phyloP scores from a whole-genome alignment of 2,888 invertebrate species.

The Carterocephalus palaemon region DNA sequence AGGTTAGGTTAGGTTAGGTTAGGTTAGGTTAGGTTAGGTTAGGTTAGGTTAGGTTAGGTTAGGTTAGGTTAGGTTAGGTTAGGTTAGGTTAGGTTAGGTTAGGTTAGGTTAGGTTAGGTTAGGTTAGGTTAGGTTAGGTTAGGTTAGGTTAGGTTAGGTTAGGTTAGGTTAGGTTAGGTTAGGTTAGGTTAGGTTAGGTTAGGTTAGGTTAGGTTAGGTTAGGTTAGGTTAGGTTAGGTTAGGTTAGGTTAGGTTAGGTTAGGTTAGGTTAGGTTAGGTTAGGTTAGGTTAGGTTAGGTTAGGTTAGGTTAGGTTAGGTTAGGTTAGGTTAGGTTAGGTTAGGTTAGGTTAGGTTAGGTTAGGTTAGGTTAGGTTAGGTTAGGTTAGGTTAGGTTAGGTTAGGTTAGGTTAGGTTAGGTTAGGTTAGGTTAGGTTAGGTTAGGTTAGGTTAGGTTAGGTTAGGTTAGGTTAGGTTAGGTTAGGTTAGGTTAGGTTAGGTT shows the following conservation, averaged over 20 bases:
- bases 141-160: too few species aligned
- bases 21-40: conserved; percentile 7
- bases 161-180: conserved; percentile 26
- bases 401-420: too few species aligned
- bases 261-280: conserved; percentile 29
- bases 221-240: conserved; percentile 31
- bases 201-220: conserved; percentile 31
- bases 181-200: conserved; percentile 31
- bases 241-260: conserved; percentile 31
- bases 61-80: conserved; percentile 28
- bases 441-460: too few species aligned
- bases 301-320: conserved; percentile 28
- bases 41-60: conserved; percentile 30
- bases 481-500: too few species aligned
- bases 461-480: too few species aligned
- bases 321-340: too few species aligned
- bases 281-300: conserved; percentile 29
- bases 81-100: too few species aligned
- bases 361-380: conserved; percentile 33
- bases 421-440: too few species aligned
- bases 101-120: too few species aligned
- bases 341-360: conserved; percentile 33
- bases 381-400: conserved; percentile 33
- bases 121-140: too few species aligned
- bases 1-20: conserved; percentile 3